Evolutionary conservation across 2,113 vertebrate species (phyloP).

Genomic region (Chrysemys picta): DNA sequence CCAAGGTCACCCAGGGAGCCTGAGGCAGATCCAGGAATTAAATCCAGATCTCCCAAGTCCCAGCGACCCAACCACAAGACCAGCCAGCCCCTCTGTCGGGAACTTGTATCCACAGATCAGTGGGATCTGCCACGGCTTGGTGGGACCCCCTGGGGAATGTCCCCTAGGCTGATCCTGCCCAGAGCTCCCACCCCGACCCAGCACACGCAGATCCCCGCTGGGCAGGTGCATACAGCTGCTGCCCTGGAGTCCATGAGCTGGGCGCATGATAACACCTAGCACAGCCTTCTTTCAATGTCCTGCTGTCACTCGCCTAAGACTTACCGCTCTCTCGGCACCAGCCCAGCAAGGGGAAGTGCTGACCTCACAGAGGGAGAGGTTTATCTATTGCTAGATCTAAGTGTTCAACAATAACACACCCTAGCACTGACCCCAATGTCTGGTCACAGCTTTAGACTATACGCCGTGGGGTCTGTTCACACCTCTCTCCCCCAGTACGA

Average conservation of each 20-base stretch:
- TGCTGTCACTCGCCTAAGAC: background rate
- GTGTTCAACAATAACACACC: background rate
- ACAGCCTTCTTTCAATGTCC: background rate
- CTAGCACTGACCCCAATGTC: background rate
- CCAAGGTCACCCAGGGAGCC: background rate
- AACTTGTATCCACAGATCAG: background rate
- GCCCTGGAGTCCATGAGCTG: background rate
- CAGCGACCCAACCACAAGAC: background rate
- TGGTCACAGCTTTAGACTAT: too few species aligned
- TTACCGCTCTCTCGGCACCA: background rate
- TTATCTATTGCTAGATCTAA: background rate
- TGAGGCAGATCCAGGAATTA: background rate
- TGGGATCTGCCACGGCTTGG: background rate
- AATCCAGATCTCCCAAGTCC: background rate
- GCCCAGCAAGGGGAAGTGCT: background rate
- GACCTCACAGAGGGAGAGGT: background rate
- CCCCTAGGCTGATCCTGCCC: background rate
- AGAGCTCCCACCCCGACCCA: background rate
- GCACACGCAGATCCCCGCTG: background rate
- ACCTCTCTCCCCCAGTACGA: too few species aligned
- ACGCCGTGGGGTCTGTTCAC: too few species aligned
- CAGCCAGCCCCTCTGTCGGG: background rate
- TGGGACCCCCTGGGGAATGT: background rate
- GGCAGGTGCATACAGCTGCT: background rate
- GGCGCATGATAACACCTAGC: fast-evolving